A percentile compares a stretch with the other conserved stretches of the same genome.
Conservation (phyloP, 2,888 invertebrate genomes). For the Conistra vaccinii region DNA sequence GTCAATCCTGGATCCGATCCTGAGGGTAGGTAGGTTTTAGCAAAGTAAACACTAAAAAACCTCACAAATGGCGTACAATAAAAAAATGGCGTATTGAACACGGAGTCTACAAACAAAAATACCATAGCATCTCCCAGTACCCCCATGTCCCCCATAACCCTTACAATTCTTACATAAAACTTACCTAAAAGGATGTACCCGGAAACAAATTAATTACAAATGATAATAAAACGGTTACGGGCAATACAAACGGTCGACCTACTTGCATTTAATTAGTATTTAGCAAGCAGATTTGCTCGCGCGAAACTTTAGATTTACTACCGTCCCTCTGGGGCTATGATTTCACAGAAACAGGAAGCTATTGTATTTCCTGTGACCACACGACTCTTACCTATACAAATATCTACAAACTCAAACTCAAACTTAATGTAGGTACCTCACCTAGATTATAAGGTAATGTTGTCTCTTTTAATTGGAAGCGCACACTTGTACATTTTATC, state of each 20-base stretch:
- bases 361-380: not conserved
- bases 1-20: too few relatives aligned
- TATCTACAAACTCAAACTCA: not conserved
- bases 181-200: constrained; percentile 16
- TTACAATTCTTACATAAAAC: constrained; percentile 4
- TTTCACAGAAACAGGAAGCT: constrained; percentile 17
- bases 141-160: not conserved
- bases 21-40: too few relatives aligned
- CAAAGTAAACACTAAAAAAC: too few relatives aligned
- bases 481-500: too few relatives aligned
- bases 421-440: too few relatives aligned
- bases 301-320: constrained; percentile 44
- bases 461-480: too few relatives aligned
- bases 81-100: too few relatives aligned
- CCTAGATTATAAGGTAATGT: too few relatives aligned
- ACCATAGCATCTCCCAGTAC: too few relatives aligned
- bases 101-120: too few relatives aligned
- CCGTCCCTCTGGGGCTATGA: constrained; percentile 22
- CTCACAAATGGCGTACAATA: too few relatives aligned
- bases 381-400: not conserved
- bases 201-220: constrained; percentile 63
- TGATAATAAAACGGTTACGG: constrained; percentile 53
- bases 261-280: constrained; percentile 58
- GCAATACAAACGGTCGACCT: constrained; percentile 35
- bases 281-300: constrained; percentile 36